A percentile compares a stretch with the other conserved stretches of the same genome.
Evolutionary conservation across 2,888 invertebrate species (phyloP).

Genomic region (Autographa gamma): DNA sequence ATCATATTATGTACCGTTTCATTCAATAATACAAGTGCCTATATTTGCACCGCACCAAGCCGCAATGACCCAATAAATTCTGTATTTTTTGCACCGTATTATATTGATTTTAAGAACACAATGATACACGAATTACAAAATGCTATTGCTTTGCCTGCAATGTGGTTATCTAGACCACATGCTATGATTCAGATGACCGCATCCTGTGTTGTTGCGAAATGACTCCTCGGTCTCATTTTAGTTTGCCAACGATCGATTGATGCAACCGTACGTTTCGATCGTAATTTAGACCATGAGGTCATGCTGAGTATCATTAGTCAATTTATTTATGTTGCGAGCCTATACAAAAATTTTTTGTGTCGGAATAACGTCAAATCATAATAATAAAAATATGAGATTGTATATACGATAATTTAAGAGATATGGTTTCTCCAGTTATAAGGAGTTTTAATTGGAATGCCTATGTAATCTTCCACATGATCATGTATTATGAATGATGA

Average conservation of each 20-base stretch:
- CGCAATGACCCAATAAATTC: neutral
- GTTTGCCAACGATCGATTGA: neutral
- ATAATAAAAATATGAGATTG: no score
- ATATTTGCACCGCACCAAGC: no score
- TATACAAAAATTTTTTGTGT: neutral
- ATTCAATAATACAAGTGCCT: neutral
- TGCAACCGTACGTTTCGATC: neutral
- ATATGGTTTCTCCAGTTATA: no score
- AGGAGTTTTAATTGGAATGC: no score
- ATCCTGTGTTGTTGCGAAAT: constrained; percentile 28
- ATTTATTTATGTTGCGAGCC: neutral
- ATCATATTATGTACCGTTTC: neutral
- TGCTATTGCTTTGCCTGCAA: constrained; percentile 26
- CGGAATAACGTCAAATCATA: no score
- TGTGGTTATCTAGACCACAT: constrained; percentile 14
- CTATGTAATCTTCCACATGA: no score
- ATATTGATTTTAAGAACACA: constrained; percentile 19
- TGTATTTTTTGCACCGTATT: neutral
- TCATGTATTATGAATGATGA: no score
- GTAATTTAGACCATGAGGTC: neutral
- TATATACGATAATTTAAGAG: no score
- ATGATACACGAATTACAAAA: constrained; percentile 17
- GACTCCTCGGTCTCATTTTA: neutral
- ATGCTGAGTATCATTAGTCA: neutral
- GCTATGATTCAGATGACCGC: constrained; percentile 36